Evolutionary conservation across 2,113 vertebrate genomes (phyloP).

Genomic region (Cryptomyrus ogoouensis): DNA sequence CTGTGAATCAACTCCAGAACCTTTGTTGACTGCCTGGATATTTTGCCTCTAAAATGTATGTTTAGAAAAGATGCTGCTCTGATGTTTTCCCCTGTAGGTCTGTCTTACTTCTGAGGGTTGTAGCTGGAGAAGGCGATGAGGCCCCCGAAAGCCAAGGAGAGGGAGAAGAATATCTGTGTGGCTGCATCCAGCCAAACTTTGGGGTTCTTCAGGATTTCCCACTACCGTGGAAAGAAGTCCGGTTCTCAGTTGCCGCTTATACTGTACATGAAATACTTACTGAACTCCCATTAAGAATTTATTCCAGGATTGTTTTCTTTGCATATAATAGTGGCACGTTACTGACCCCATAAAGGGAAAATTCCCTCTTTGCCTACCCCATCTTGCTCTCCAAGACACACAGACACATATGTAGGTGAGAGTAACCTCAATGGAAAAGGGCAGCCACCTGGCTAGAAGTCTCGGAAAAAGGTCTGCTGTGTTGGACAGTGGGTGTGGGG

Average conservation of each 20-base stretch:
- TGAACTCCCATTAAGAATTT: not conserved
- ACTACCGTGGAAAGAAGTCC: conserved; percentile 51
- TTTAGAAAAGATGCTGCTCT: not conserved
- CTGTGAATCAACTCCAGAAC: not conserved
- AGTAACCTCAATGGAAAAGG: not conserved
- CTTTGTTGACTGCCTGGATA: not conserved
- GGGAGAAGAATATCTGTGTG: conserved; percentile 81
- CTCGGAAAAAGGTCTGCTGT: not conserved
- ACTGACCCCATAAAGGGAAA: not conserved
- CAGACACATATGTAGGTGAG: not conserved
- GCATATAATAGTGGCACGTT: not conserved
- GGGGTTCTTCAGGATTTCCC: conserved; percentile 67
- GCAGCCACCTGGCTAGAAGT: not conserved
- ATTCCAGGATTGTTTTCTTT: not conserved
- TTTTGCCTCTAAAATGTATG: not conserved
- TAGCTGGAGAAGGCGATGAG: conserved; percentile 88
- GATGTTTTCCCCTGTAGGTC: not conserved
- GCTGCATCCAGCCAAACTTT: conserved; percentile 84
- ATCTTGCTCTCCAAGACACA: not conserved
- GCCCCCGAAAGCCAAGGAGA: conserved; percentile 83
- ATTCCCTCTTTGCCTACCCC: not conserved
- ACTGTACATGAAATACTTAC: not conserved
- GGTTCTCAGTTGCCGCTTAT: not conserved
- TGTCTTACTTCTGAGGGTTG: conserved; percentile 68
- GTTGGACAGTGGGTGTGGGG: not conserved